Conservation (phyloP, 2,888 invertebrate genomes). For the Acrobasis suavella region DNA sequence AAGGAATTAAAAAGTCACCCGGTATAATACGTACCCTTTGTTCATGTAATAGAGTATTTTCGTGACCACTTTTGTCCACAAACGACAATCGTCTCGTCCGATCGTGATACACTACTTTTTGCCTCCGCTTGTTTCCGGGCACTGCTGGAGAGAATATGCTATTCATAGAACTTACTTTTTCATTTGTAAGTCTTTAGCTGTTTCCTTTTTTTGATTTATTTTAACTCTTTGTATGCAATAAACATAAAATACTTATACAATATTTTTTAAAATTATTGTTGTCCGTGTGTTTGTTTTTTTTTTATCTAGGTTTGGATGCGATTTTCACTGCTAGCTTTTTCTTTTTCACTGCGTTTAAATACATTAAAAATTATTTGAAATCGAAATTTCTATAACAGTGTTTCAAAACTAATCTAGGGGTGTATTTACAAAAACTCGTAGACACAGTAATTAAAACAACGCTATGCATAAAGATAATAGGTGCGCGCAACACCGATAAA, state of each 20-base stretch:
- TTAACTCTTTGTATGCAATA: neutral
- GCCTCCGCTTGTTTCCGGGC: constrained; percentile 6
- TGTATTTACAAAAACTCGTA: neutral
- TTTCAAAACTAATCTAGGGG: no score
- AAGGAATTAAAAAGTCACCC: no score
- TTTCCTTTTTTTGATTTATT: neutral
- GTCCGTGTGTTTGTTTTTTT: no score
- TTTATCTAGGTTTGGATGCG: no score
- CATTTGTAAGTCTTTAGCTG: constrained; percentile 1
- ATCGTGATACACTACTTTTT: constrained; percentile 11
- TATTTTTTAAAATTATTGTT: no score
- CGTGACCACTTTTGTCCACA: constrained; percentile 7
- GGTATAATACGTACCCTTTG: no score
- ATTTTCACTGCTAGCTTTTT: no score
- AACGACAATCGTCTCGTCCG: neutral
- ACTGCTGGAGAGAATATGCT: constrained; percentile 4
- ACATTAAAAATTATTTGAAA: no score
- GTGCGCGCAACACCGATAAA: constrained; percentile 4
- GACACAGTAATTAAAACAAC: neutral
- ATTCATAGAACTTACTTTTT: constrained; percentile 11
- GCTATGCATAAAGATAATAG: neutral
- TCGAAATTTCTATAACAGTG: no score
- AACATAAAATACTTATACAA: neutral
- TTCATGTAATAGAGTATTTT: neutral
- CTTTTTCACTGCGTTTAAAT: no score